These are phyloP conservation scores for Chouioia cunea DNA, from an alignment of 2,888 invertebrate genomes.

Conservation along the genomic window DNA sequence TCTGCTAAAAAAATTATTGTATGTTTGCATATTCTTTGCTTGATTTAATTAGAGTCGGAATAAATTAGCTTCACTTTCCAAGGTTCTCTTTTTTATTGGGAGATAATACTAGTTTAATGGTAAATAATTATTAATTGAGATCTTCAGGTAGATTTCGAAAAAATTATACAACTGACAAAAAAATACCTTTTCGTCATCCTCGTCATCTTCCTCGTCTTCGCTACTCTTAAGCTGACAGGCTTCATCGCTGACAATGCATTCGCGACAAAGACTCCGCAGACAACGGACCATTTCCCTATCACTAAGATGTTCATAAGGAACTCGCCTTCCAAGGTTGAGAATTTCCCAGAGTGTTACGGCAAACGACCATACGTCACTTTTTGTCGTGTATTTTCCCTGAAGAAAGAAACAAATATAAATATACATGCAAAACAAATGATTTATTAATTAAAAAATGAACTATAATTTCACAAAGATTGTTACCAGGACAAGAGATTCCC, in stretches of 20 bases:
- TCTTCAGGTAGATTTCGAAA: too few species aligned
- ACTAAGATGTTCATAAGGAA: conserved; percentile 81
- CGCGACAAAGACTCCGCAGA: conserved; percentile 78
- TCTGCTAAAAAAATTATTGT: too few species aligned
- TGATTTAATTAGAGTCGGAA: too few species aligned
- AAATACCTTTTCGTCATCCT: conserved; percentile 49
- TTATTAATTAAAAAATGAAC: not conserved
- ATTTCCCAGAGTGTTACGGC: conserved; percentile 91
- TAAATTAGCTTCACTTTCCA: too few species aligned
- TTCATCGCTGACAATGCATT: conserved; percentile 65
- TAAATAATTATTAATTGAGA: too few species aligned
- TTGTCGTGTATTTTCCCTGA: conserved; percentile 87
- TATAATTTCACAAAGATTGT: conserved; percentile 47
- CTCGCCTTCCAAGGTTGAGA: conserved; percentile 80
- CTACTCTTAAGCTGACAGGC: conserved; percentile 52
- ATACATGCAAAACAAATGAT: not conserved
- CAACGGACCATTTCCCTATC: conserved; percentile 87
- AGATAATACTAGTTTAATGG: too few species aligned
- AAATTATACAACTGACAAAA: too few species aligned
- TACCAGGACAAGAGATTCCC: conserved; percentile 83
- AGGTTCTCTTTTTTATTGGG: too few species aligned
- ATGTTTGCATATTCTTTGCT: too few species aligned
- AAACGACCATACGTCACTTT: conserved; percentile 93
- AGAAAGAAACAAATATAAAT: conserved; percentile 48
- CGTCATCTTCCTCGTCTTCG: conserved; percentile 49